Percentiles rank a stretch among this genome's conserved stretches.
Evolutionary conservation across 2,113 vertebrate species (phyloP).

Genomic region (Dascyllus trimaculatus): DNA sequence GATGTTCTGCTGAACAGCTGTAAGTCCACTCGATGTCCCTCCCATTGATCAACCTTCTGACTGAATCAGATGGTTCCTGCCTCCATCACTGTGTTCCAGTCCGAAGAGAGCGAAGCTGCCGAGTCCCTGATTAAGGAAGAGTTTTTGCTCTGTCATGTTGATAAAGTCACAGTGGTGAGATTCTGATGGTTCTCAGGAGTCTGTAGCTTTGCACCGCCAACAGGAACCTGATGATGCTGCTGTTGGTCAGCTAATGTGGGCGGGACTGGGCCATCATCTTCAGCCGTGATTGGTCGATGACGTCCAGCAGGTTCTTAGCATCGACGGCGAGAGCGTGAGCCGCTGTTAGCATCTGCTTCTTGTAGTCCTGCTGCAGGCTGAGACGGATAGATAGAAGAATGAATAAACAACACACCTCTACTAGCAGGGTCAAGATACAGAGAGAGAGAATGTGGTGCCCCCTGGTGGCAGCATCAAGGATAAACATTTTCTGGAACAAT

Average conservation of each 20-base stretch:
- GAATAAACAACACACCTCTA: constrained; percentile 76
- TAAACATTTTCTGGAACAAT: no score
- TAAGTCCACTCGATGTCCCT: constrained; percentile 11
- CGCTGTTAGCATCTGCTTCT: constrained; percentile 98
- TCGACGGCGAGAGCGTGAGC: constrained; percentile 97
- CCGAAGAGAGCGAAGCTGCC: constrained; percentile 60
- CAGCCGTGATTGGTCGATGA: constrained; percentile 96
- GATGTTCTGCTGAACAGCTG: constrained; percentile 31
- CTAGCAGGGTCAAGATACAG: background rate
- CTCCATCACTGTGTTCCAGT: constrained; percentile 50
- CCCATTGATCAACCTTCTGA: constrained; percentile 6
- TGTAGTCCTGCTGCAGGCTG: constrained; percentile 98
- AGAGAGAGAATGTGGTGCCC: no score
- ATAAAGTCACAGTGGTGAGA: constrained; percentile 78
- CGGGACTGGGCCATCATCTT: constrained; percentile 92
- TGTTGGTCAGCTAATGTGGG: constrained; percentile 85
- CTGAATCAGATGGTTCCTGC: constrained; percentile 1
- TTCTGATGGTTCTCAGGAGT: constrained; percentile 48
- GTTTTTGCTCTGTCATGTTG: constrained; percentile 64
- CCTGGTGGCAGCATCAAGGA: no score
- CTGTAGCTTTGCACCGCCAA: constrained; percentile 40
- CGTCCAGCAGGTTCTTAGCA: constrained; percentile 97
- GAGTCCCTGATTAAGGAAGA: constrained; percentile 74
- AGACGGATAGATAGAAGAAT: constrained; percentile 83
- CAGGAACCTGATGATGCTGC: constrained; percentile 23